Evolutionary conservation across 2,888 invertebrate species (phyloP), one percentile per base, ranked within the genome.

Genomic region (Peribatodes rhomboidaria): DNA sequence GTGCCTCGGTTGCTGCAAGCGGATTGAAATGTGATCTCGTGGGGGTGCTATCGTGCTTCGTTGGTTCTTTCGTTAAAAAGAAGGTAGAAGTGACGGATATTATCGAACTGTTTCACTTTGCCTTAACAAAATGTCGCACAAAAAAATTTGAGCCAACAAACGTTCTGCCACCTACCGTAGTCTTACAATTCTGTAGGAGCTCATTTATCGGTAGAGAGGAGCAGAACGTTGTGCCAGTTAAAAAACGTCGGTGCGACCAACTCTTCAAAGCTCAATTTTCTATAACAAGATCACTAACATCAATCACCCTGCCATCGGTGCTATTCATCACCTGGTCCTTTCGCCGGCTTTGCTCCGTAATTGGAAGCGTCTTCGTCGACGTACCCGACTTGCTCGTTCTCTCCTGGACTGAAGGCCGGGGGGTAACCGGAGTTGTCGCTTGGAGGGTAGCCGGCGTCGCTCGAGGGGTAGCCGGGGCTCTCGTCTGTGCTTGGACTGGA

Each of bases 281-380:
- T 52, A 52, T 27, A 60, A 85, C 88, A 90, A 88, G 88, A 89
- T 90, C 90, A 90, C 86, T 84, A 88, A 83, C 82, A 83, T 84
- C 87, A 87, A 88, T 86, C 87, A 74, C 78, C 75, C 77, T 81
- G 81, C 75, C 77, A 84, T 83, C 86, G 83, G 84, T 86, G 83
- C 83, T 91, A 89, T 89, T 84, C 83, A 87, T 93, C 93, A 93
- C 92, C 92, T 92, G 90, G 85, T 88, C 88, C 90, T 87, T 88
- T 86, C 35, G 89, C 89, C 39, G 91, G 88, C 75, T 88, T 87
- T 58, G 82, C 80, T 75, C 84, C 87, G 68, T 83, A 88, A 81
- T 81, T 82, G 67, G 80, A 77, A 20, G 80, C 75, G 50, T 85
- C 89, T 83, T 85, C 90, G 66, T 87, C 90, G 49, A 83, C 83